Evolutionary conservation across 2,113 vertebrate genomes (phyloP).

Genomic region (Fulica atra): DNA sequence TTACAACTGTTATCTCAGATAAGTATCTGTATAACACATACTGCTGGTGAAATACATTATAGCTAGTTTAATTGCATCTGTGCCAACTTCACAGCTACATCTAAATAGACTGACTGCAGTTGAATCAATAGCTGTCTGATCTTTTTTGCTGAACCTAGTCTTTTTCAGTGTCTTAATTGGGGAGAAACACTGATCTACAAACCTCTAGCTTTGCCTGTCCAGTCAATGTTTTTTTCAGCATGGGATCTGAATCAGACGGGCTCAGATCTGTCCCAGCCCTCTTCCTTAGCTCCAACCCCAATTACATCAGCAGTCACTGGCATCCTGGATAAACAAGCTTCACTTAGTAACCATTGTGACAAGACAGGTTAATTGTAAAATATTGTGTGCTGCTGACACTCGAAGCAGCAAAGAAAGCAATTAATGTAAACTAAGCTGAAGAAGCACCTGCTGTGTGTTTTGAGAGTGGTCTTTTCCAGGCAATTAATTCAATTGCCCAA

Average conservation of each 20-base stretch:
- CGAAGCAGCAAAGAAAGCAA: slow-evolving; percentile 31
- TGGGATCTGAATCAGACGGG: neutral
- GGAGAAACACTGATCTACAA: neutral
- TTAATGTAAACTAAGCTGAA: slow-evolving; percentile 46
- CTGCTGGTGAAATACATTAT: neutral
- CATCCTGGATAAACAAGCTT: neutral
- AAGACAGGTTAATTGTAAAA: slow-evolving; percentile 32
- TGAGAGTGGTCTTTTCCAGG: slow-evolving; percentile 31
- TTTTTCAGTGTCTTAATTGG: neutral
- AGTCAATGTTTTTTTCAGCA: neutral
- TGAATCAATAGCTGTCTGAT: neutral
- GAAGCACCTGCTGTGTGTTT: slow-evolving; percentile 44
- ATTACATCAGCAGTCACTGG: neutral
- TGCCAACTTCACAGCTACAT: neutral
- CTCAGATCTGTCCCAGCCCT: neutral
- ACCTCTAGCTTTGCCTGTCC: neutral
- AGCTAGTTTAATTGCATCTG: neutral
- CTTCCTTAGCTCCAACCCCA: neutral
- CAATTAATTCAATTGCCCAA: slow-evolving; percentile 36
- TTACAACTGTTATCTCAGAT: neutral
- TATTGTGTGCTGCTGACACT: neutral
- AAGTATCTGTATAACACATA: neutral
- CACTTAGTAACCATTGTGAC: neutral
- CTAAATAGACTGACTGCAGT: neutral
- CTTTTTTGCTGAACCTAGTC: neutral